Evolutionary conservation across 2,797 vertebrate species (phyloP), one percentile per base, ranked within the genome.

Genomic region (Ambastaia sidthimunki): DNA sequence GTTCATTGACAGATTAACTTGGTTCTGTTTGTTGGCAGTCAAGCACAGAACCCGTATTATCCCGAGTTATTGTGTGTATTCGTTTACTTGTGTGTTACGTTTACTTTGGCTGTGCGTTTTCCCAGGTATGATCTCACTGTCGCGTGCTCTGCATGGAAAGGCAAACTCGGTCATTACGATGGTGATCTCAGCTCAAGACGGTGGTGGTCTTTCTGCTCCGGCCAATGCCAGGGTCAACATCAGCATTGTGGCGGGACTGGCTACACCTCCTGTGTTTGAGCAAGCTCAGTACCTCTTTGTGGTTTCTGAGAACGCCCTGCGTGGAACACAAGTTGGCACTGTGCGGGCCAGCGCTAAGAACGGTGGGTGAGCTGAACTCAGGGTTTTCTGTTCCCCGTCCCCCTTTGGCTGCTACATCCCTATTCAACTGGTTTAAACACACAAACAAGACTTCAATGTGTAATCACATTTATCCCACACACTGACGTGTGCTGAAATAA

Each of bases 191-290:
- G 96, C 96, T 7, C 94, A 95, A 82, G 98, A 99, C 0, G 96
- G 96, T 0, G 97, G 96, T 0, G 96, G 97, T 9, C 94, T 98
- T 10, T 87, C 90, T 7, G 93, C 96, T 13, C 93, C 94, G 9
- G 90, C 91, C 1, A 95, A 92, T 1, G 97, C 98, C 85, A 91
- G 88, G 74, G 95, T 98, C 75, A 98, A 98, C 92, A 94, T 99
- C 89, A 99, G 98, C 71, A 93, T 99, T 9, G 95, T 98, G 83
- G 93, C 96, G 0, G 96, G 97, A 81, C 93, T 94, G 0, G 94
- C 97, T 83, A 95, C 94, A 1, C 95, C 97, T 0, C 98, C 98
- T 0, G 89, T 96, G 81, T 99, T 99, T 77, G 95, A 97, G 80
- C 95, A 95, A 85, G 85, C 89, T 2, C 96, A 96, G 82, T 98